Evolutionary conservation across 2,113 vertebrate species (phyloP).

Genomic region (Alouatta palliata): DNA sequence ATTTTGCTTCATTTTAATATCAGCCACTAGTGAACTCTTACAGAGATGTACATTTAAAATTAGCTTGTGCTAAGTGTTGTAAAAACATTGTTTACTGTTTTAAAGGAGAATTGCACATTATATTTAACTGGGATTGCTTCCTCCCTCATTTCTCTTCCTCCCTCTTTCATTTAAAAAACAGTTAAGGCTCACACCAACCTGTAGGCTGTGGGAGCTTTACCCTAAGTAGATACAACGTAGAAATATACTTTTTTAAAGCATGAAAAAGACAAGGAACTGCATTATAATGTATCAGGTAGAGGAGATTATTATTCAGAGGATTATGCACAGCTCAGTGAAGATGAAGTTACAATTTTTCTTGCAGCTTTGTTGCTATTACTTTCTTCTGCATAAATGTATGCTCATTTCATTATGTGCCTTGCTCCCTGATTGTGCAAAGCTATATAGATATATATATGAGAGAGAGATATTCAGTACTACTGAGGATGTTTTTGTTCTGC

Average conservation of each 20-base stretch:
- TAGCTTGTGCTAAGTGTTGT: constrained; percentile 83
- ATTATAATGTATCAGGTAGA: constrained; percentile 80
- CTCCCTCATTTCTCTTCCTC: constrained; percentile 72
- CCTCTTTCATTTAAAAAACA: constrained; percentile 68
- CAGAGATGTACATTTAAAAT: constrained; percentile 77
- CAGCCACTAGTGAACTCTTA: constrained; percentile 74
- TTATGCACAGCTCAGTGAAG: constrained; percentile 86
- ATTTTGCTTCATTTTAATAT: constrained; percentile 71
- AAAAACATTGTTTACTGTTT: constrained; percentile 87
- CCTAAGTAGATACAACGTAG: constrained; percentile 85
- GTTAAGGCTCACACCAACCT: constrained; percentile 79
- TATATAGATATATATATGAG: constrained; percentile 61
- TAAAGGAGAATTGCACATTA: constrained; percentile 86
- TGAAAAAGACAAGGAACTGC: constrained; percentile 82
- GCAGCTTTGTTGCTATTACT: constrained; percentile 71
- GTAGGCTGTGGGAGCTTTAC: constrained; percentile 81
- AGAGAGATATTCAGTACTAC: constrained; percentile 77
- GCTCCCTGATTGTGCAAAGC: constrained; percentile 66
- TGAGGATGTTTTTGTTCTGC: constrained; percentile 72
- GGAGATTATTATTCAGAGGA: constrained; percentile 83
- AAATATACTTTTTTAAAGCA: constrained; percentile 88
- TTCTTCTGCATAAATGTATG: constrained; percentile 69
- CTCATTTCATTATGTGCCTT: constrained; percentile 71
- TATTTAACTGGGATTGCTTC: constrained; percentile 82
- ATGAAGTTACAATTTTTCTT: constrained; percentile 78